Conservation (phyloP, 2,888 invertebrate genomes). For the Parochlus steinenii region DNA sequence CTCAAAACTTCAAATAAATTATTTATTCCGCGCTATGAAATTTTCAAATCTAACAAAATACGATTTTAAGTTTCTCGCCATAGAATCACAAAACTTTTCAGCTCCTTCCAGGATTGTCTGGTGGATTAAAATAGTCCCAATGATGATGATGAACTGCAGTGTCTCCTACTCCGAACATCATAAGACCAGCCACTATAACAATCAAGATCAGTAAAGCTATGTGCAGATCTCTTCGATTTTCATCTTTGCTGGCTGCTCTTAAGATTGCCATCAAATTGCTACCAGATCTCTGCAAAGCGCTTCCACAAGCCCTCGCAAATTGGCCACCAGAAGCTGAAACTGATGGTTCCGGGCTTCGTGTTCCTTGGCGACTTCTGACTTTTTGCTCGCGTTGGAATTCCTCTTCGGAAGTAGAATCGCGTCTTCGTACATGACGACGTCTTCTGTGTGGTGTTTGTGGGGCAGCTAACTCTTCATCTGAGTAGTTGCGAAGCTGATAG, state of each 20-base stretch:
- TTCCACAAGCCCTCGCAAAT: constrained; percentile 49
- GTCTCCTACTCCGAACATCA: constrained; percentile 56
- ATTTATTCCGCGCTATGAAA: no score
- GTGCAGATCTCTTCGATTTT: constrained; percentile 54
- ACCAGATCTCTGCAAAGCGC: constrained; percentile 43
- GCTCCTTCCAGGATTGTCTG: constrained; percentile 38
- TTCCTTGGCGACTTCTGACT: constrained; percentile 20
- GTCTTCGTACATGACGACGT: constrained; percentile 32
- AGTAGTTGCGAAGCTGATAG: constrained; percentile 29
- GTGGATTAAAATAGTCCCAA: constrained; percentile 80
- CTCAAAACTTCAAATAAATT: no score
- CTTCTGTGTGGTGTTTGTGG: constrained; percentile 33
- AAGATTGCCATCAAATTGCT: constrained; percentile 49
- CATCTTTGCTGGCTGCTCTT: constrained; percentile 35
- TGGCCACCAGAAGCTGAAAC: constrained; percentile 54
- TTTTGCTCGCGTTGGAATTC: constrained; percentile 30
- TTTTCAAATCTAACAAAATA: no score
- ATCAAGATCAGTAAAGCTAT: constrained; percentile 63
- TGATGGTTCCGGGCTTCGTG: constrained; percentile 40
- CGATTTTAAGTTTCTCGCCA: no score
- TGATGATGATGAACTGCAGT: constrained; percentile 65
- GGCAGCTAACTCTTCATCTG: constrained; percentile 26
- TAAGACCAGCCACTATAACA: constrained; percentile 57
- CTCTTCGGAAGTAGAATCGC: constrained; percentile 37
- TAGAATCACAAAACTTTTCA: no score